Conservation (phyloP, 2,797 vertebrate genomes). For the Zonotrichia albicollis region DNA sequence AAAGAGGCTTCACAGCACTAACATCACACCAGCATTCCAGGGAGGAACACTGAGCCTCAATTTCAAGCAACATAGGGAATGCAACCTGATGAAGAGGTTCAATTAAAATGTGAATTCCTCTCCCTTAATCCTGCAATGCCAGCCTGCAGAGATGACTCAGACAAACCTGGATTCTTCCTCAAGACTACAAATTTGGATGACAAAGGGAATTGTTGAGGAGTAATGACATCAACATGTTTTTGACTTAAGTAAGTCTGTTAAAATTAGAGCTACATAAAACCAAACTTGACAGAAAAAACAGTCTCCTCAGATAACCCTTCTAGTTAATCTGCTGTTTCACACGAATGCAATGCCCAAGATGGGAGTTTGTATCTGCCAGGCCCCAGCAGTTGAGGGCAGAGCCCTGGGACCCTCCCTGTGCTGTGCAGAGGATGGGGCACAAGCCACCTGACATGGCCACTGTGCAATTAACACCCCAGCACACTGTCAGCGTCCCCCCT, state of each 20-base stretch:
- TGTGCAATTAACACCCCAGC: fast-evolving
- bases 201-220: not conserved
- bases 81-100: not conserved
- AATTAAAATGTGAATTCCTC: not conserved
- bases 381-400: not conserved
- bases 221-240: not conserved
- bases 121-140: not conserved
- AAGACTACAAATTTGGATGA: not conserved
- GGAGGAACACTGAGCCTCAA: not conserved
- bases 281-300: not conserved
- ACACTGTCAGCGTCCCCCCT: fast-evolving
- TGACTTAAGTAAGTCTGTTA: not conserved
- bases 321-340: not conserved
- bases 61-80: not conserved
- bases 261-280: not conserved
- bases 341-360: fast-evolving
- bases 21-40: not conserved
- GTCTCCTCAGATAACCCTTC: not conserved
- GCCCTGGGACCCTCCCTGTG: fast-evolving
- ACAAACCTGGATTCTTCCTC: not conserved
- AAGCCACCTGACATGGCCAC: fast-evolving
- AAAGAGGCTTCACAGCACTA: not conserved
- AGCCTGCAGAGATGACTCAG: not conserved
- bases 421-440: not conserved
- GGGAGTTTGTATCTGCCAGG: not conserved